phyloP scores from a whole-genome alignment of 2,888 invertebrate species.

The Phytoseiulus persimilis region DNA sequence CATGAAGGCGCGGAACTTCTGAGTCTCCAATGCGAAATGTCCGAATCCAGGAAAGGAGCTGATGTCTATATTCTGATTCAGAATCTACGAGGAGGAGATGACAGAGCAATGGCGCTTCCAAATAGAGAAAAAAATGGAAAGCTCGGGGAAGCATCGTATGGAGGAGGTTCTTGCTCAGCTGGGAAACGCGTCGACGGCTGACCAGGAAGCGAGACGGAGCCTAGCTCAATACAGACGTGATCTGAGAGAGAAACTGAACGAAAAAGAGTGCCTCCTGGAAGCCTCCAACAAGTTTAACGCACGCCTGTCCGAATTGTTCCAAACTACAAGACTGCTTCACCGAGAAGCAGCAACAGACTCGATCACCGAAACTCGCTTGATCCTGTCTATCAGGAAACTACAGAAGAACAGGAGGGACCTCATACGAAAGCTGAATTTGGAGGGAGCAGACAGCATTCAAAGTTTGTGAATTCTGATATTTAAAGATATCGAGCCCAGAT shows the following conservation, averaged over 20 bases:
- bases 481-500: no score
- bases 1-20: no score
- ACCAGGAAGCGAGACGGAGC: not conserved
- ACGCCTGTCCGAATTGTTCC: not conserved
- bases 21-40: no score
- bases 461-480: not conserved
- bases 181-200: not conserved
- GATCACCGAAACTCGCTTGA: not conserved
- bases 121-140: not conserved
- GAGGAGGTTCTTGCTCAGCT: not conserved
- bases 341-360: not conserved
- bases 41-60: no score
- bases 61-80: no score
- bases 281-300: not conserved
- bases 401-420: not conserved
- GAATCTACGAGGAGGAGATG: not conserved
- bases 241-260: not conserved
- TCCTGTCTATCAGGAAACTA: not conserved
- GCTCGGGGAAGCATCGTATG: not conserved
- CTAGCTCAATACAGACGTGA: not conserved
- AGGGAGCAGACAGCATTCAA: not conserved
- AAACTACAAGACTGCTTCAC: not conserved
- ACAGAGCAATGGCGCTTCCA: not conserved
- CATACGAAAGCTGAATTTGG: not conserved
- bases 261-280: not conserved